Base-by-base conservation (phyloP, 2,888 invertebrate genomes). In the Aspidapion aeneum region DNA sequence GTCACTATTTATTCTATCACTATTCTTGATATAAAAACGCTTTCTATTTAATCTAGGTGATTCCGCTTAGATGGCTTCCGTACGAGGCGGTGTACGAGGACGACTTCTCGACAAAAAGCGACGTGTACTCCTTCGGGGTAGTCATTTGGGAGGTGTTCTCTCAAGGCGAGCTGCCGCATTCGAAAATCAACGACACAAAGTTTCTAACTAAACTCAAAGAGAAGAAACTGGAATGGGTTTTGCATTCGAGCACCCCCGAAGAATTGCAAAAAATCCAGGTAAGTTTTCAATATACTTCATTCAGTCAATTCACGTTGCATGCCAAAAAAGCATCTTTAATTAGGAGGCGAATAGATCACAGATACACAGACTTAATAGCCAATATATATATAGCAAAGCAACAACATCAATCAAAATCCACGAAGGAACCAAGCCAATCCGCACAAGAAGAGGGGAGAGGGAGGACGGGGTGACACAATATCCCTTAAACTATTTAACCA, bases 61-160 rank as follows among this genome's bases (percentile, higher is more conserved):
- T 96, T 56, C 96, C 96, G 0, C 81, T 96, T 12, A 87, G 97
- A 70, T 97, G 97, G 97, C 78, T 96, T 78, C 92, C 96, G 0
- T 85, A 87, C 18, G 97, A 98, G 78, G 94, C 94, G 1, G 90
- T 94, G 1, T 83, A 91, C 69, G 96, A 96, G 73, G 93, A 93
- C 63, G 95, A 96, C 67, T 95, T 89, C 78, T 94, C 96, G 16
- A 91, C 92, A 54, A 96, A 96, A 77, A 94, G 94, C 73, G 97
- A 97, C 79, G 91, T 95, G 0, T 97, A 94, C 81, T 90, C 96
- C 70, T 96, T 90, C 76, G 95, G 91, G 0, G 93, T 91, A 18
- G 86, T 95, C 16, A 85, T 93, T 19, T 96, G 94, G 94, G 97
- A 97, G 81, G 88, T 96, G 68, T 90, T 92, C 78, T 86, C 87